Base-by-base conservation (phyloP, 1,140 invertebrate genomes). In the Achatina immaculata region DNA sequence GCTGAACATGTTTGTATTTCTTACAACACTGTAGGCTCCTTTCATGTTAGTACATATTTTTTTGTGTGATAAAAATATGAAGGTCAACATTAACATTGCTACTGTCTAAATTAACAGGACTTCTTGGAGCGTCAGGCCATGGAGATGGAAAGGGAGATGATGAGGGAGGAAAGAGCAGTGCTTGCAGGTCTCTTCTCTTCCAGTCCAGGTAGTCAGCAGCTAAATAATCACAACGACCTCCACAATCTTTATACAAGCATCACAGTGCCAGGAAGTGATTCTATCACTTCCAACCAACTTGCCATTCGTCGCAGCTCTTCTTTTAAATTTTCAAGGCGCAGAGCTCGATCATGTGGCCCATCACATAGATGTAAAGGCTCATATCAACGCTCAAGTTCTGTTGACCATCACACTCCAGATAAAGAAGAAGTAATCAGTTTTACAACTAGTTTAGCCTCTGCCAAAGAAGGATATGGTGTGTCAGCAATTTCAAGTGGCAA, bases 51-150 rank as follows among this genome's bases (percentile, higher is more conserved):
- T 55, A 9, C 16, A 19, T 55, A 55, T 55, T 3, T 55, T 55
- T 55, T 7, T 21, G 16, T 14, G 2, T 55, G 48, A 3, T 55
- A 55, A 55, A 55, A 24, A 55, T 55, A 19, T 19, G 24, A 14
- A 55, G 48, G 24, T 55, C 19, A 55, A 21, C 7, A 55, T 21
- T 55, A 55, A 55, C 19, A 55, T 21, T 55, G 48, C 24, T 19
- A 21, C 24, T 55, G 7, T 55, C 48, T 55, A 7, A 55, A 55
- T 55, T 2, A 48, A 66, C 78, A 83, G 82, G 82, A 83, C 68
- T 83, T 77, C 68, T 71, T 83, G 78, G 78, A 83, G 74, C 82
- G 82, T 6, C 82, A 83, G 16, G 82, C 78, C 21, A 80, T 83
- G 16, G 82, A 83, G 28, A 69, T 78, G 65, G 77, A 78, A 65